These are phyloP conservation scores for Tylochromis polylepis DNA, from an alignment of 2,113 vertebrate genomes.

Conservation along the genomic window DNA sequence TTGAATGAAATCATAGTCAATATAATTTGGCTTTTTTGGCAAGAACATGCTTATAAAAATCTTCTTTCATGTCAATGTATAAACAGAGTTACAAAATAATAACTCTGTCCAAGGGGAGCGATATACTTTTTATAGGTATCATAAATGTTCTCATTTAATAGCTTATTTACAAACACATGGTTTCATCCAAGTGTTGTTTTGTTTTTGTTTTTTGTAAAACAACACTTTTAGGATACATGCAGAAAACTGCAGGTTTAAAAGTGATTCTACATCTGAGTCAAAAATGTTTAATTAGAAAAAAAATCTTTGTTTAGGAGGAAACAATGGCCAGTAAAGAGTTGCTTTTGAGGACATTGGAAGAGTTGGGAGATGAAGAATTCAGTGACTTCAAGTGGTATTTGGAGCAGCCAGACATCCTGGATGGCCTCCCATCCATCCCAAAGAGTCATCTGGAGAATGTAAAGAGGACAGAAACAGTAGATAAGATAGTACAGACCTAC, in stretches of 20 bases:
- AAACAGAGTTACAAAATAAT: too few relatives aligned
- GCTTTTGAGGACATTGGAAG: neutral
- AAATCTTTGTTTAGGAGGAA: neutral
- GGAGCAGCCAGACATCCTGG: neutral
- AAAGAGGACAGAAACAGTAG: neutral
- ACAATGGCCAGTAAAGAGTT: neutral
- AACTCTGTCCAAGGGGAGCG: neutral
- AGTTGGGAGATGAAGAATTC: neutral
- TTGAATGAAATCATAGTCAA: too few relatives aligned
- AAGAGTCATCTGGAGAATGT: neutral
- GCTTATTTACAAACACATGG: neutral
- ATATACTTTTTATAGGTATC: neutral
- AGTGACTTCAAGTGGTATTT: neutral
- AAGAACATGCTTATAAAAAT: too few relatives aligned
- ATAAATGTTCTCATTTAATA: neutral
- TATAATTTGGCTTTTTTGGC: too few relatives aligned
- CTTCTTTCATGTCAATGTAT: too few relatives aligned
- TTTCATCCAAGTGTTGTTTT: neutral
- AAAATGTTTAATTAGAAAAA: neutral
- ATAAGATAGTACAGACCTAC: neutral
- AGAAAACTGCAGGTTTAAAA: neutral
- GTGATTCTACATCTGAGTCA: neutral
- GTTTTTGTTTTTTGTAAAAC: neutral
- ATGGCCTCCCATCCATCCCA: neutral
- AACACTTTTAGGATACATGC: neutral